Evolutionary conservation across 2,797 vertebrate species (phyloP), one percentile per base, ranked within the genome.

Genomic region (Cyclopterus lumpus): DNA sequence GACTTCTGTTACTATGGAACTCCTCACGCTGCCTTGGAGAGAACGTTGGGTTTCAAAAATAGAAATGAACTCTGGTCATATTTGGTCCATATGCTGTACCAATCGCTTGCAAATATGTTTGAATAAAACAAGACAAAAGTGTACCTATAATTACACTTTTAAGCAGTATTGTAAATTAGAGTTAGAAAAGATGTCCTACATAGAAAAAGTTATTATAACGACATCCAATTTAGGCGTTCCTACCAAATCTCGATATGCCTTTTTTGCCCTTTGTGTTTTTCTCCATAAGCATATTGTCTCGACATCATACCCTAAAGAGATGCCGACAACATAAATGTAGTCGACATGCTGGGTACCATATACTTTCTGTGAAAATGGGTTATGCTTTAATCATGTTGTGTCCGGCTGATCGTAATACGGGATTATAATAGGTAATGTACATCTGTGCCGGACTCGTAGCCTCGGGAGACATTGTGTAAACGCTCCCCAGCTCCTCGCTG

Each of bases 401-500:
- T 77, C 30, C 73, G 72, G 53, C 67, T 81, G 71, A 22, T 78
- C 66, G 71, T 66, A 79, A 76, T 24, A 73, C 70, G 71, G 72
- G 79, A 86, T 85, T 88, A 84, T 90, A 84, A 84, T 82, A 89
- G 88, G 81, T 90, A 88, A 85, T 86, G 80, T 67, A 75, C 28
- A 32, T 66, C 91, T 91, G 88, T 79, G 67, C 88, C 54, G 55
- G 72, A 77, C 86, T 89, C 77, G 48, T 90, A 81, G 95, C 96
- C 96, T 94, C 82, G 2, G 88, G 96, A 95, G 96, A 96, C 87
- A 75, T 80, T 94, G 86, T 95, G 94, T 96, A 96, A 97, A 96
- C 91, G 95, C 91, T 95, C 90, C 73, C 88, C 88, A 88, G 93
- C 84, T 93, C 92, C 79, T 90, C 26, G 4, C 26, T 28, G 0